These are phyloP conservation scores for Drusus annulatus DNA, from an alignment of 1,140 invertebrate species.

Conservation along the genomic window DNA sequence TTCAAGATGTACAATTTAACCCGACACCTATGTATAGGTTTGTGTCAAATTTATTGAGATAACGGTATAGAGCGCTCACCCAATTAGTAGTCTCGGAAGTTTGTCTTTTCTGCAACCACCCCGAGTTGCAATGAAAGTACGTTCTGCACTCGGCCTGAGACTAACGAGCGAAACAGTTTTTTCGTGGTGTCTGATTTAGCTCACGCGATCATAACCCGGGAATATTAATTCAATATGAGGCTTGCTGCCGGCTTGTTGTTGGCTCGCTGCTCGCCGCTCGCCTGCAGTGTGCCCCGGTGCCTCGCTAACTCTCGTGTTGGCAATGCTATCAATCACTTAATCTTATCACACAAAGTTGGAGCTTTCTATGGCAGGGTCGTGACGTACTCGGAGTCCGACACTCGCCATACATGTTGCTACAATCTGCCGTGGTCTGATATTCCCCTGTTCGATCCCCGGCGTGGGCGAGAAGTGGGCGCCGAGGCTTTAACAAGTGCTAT, in stretches of 20 bases:
- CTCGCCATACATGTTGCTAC: constrained; percentile 1
- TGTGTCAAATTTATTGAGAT: no score
- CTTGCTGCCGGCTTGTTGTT: background rate
- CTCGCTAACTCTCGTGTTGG: constrained; percentile 23
- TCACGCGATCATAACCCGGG: background rate
- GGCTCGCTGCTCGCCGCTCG: background rate
- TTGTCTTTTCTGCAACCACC: no score
- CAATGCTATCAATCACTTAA: constrained; percentile 37
- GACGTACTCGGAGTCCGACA: constrained; percentile 9
- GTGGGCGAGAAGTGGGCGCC: constrained; percentile 19
- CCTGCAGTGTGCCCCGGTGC: constrained; percentile 1
- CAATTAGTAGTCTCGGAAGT: no score
- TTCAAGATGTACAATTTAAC: no score
- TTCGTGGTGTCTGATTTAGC: no score
- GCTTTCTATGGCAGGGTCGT: constrained; percentile 33
- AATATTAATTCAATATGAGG: constrained; percentile 4
- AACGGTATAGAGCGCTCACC: no score
- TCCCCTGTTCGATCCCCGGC: constrained; percentile 28
- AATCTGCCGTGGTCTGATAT: constrained; percentile 23
- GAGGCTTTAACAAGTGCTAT: background rate
- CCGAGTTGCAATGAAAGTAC: no score
- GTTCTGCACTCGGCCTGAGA: no score
- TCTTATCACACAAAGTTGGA: constrained; percentile 30
- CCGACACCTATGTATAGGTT: no score
- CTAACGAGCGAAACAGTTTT: no score